Percentiles rank a stretch among this genome's conserved stretches.
Conservation (phyloP, 2,113 vertebrate species). For the Lycaon pictus region DNA sequence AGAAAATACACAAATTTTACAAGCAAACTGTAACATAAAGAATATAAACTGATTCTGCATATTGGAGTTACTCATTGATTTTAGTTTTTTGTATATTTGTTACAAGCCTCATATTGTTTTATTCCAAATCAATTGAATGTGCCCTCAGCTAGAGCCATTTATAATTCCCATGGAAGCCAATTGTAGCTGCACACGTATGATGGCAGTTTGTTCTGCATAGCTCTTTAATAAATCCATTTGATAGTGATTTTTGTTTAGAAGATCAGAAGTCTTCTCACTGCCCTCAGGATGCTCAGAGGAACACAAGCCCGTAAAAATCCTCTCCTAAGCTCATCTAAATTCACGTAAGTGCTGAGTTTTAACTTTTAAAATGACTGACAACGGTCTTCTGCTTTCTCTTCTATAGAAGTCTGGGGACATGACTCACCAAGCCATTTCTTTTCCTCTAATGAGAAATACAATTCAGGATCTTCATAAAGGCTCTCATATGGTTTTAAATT, state of each 20-base stretch:
- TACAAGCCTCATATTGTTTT: conserved; percentile 43
- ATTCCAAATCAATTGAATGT: conserved; percentile 24
- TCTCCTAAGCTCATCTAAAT: conserved; percentile 42
- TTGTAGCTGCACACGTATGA: not conserved
- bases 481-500: conserved; percentile 71
- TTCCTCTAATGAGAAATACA: conserved; percentile 78
- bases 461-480: conserved; percentile 69
- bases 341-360: conserved; percentile 50
- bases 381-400: not conserved
- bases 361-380: conserved; percentile 44
- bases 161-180: conserved; percentile 34
- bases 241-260: conserved; percentile 67
- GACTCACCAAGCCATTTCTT: conserved; percentile 63
- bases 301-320: not conserved
- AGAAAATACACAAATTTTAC: conserved; percentile 11
- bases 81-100: conserved; percentile 58
- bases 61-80: not conserved
- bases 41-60: conserved; percentile 21
- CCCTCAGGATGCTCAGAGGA: conserved; percentile 18
- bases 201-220: not conserved
- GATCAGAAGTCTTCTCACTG: conserved; percentile 50
- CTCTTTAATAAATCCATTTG: conserved; percentile 62
- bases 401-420: not conserved
- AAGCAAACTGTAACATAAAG: conserved; percentile 35
- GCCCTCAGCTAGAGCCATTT: conserved; percentile 3